Evolutionary conservation across 2,797 vertebrate species (phyloP), one percentile per base, ranked within the genome.

Genomic region (Thripadectes ignobilis): DNA sequence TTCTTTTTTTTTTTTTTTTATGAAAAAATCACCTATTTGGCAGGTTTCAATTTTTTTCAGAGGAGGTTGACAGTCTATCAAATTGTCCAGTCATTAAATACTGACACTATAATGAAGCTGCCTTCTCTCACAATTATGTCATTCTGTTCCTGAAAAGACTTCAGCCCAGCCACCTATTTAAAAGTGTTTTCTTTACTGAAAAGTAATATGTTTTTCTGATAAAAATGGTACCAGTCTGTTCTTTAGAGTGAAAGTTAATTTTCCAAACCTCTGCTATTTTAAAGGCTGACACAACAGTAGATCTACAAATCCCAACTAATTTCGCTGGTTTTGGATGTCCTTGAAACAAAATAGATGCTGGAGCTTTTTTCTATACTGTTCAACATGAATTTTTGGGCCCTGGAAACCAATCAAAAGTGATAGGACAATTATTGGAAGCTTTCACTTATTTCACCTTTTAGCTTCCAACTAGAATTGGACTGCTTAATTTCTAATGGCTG

Each of bases 271-370:
- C 61, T 88, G 51, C 22, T 92, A 29, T 89, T 94, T 79, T 91
- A 62, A 86, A 89, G 54, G 14, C 19, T 92, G 54, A 62, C 58
- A 62, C 30, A 85, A 77, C 10, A 23, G 46, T 62, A 69, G 74
- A 71, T 68, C 54, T 91, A 65, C 45, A 92, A 83, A 77, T 81
- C 27, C 26, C 26, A 75, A 19, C 23, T 82, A 72, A 46, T 91
- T 88, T 86, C 69, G 48, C 20, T 82, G 54, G 16, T 76, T 10
- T 52, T 91, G 38, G 59, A 74, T 83, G 38, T 74, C 32, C 34
- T 67, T 93, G 81, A 95, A 94, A 93, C 23, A 74, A 94, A 94
- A 77, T 75, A 92, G 61, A 88, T 71, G 77, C 15, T 80, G 46
- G 5, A 63, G 5, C 2, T 34, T 52, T 86, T 61, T 88, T 55